Percentiles rank a stretch among this genome's conserved stretches.
Conservation (phyloP, 2,797 vertebrate genomes). For the Paguma larvata region DNA sequence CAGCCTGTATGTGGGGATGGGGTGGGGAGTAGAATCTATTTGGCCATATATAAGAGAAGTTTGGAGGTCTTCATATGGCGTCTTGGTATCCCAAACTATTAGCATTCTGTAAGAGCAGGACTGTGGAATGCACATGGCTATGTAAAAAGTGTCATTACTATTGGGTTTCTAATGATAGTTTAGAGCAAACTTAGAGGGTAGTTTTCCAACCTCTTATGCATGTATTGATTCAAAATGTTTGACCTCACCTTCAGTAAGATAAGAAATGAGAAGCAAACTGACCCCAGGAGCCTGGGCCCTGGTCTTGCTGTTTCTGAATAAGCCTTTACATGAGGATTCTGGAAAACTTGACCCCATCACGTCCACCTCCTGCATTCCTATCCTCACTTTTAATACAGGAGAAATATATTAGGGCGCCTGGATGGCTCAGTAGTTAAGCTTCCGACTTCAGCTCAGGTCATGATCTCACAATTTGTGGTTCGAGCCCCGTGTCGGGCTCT, state of each 20-base stretch:
- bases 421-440: no score
- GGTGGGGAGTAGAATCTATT: background rate
- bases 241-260: background rate
- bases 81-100: background rate
- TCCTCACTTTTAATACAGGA: background rate
- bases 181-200: background rate
- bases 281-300: background rate
- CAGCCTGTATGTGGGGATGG: fast-evolving
- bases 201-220: background rate
- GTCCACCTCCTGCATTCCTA: background rate
- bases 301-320: background rate
- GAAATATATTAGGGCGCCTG: background rate
- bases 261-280: background rate
- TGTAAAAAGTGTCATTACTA: background rate
- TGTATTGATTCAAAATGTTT: background rate
- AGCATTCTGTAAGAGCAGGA: background rate
- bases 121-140: background rate
- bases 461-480: no score
- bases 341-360: background rate
- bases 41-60: background rate
- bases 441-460: no score
- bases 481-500: no score
- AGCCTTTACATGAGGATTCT: background rate
- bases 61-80: background rate
- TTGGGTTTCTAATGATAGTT: background rate